Evolutionary conservation across 2,113 vertebrate genomes (phyloP).

Genomic region (Callochromis pleurospilus): DNA sequence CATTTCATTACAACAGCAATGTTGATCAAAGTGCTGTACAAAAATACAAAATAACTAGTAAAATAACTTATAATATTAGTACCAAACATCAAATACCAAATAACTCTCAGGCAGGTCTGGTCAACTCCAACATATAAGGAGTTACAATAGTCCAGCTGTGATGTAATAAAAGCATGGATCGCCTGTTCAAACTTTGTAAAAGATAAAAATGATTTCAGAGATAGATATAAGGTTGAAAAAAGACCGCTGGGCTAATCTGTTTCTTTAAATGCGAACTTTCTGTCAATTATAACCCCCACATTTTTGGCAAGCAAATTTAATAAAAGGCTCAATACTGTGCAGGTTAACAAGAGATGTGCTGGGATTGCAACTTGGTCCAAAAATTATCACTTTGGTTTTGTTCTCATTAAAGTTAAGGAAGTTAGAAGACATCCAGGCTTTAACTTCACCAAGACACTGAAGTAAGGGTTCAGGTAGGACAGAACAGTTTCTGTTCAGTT

Average conservation of each 20-base stretch:
- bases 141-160: rapidly evolving
- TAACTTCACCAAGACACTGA: rapidly evolving
- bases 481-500: rapidly evolving
- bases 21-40: rapidly evolving
- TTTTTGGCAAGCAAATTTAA: rapidly evolving
- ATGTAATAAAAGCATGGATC: rapidly evolving
- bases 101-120: background rate
- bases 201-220: rapidly evolving
- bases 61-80: background rate
- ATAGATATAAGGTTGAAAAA: too few species aligned
- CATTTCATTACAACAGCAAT: background rate
- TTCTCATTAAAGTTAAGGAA: rapidly evolving
- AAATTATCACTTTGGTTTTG: rapidly evolving
- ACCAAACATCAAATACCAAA: background rate
- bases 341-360: rapidly evolving
- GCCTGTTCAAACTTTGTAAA: rapidly evolving
- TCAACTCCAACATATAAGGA: rapidly evolving
- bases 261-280: rapidly evolving
- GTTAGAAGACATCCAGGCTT: rapidly evolving
- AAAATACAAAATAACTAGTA: background rate
- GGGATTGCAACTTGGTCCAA: rapidly evolving
- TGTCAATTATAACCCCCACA: rapidly evolving
- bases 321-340: background rate
- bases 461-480: rapidly evolving
- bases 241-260: rapidly evolving